Evolutionary conservation across 2,888 invertebrate genomes (phyloP).

Genomic region (Himalopsyche tibetana): DNA sequence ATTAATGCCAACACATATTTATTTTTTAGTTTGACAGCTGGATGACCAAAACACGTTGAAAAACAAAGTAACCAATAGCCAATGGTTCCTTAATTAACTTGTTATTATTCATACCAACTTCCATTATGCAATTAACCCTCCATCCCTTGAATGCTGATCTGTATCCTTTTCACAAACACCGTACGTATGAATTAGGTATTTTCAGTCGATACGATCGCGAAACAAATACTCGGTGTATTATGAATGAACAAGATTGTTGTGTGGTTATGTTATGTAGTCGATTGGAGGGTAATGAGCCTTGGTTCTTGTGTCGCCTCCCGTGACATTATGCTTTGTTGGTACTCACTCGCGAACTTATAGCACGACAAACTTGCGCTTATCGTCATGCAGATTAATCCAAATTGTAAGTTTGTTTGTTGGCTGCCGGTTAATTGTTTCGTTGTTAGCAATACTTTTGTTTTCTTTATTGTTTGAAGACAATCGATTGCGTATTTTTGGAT

Average conservation of each 20-base stretch:
- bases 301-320: constrained; percentile 14
- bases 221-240: constrained; percentile 24
- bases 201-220: constrained; percentile 12
- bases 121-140: background rate
- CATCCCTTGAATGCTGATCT: background rate
- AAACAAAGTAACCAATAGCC: too few species aligned
- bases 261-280: constrained; percentile 35
- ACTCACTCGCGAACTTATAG: constrained; percentile 16
- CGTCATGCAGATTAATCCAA: constrained; percentile 34
- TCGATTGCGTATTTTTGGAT: background rate
- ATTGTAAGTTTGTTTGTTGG: constrained; percentile 3
- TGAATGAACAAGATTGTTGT: constrained; percentile 15
- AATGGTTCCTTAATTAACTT: too few species aligned
- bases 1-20: too few species aligned
- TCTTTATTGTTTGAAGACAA: background rate
- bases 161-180: background rate
- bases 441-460: constrained; percentile 18
- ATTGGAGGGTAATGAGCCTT: constrained; percentile 37
- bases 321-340: constrained; percentile 41
- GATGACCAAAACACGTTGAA: too few species aligned
- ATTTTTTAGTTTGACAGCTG: too few species aligned
- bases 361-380: constrained; percentile 23
- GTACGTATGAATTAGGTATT: constrained; percentile 11
- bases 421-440: constrained; percentile 17
- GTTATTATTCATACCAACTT: too few species aligned